Percentiles rank a stretch among this genome's conserved stretches.
phyloP scores from a whole-genome alignment of 2,113 vertebrate genomes.

The Cygnus buccinator region DNA sequence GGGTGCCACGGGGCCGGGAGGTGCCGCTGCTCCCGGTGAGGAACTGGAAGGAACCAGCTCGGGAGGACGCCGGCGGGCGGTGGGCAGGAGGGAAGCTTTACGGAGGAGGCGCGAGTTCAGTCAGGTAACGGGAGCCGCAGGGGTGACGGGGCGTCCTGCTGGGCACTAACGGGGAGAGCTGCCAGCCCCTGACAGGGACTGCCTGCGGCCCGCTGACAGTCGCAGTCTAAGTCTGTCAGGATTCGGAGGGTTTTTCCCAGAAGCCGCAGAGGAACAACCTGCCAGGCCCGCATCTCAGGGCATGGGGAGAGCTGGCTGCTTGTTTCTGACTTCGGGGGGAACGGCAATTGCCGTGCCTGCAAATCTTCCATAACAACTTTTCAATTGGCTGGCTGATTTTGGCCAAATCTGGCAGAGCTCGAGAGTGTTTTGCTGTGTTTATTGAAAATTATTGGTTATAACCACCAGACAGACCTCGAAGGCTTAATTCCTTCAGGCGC shows the following conservation, averaged over 20 bases:
- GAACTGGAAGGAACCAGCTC: too few relatives aligned
- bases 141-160: too few relatives aligned
- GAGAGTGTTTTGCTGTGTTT: background rate
- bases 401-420: background rate
- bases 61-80: too few relatives aligned
- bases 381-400: background rate
- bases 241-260: background rate
- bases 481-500: background rate
- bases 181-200: too few relatives aligned
- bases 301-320: accelerated
- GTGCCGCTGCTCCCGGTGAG: too few relatives aligned
- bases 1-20: too few relatives aligned
- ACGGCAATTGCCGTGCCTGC: background rate
- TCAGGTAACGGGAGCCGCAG: background rate
- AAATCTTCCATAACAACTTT: too few relatives aligned
- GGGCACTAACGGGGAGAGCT: too few relatives aligned
- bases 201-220: background rate
- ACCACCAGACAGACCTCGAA: background rate
- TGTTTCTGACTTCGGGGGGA: accelerated
- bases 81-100: background rate
- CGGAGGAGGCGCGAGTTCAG: background rate
- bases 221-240: background rate
- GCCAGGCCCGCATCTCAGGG: background rate
- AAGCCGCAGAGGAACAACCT: background rate
- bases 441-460: background rate